Percentiles rank a stretch among this genome's conserved stretches.
Evolutionary conservation across 2,113 vertebrate species (phyloP).

Genomic region (Turdus rufiventris): DNA sequence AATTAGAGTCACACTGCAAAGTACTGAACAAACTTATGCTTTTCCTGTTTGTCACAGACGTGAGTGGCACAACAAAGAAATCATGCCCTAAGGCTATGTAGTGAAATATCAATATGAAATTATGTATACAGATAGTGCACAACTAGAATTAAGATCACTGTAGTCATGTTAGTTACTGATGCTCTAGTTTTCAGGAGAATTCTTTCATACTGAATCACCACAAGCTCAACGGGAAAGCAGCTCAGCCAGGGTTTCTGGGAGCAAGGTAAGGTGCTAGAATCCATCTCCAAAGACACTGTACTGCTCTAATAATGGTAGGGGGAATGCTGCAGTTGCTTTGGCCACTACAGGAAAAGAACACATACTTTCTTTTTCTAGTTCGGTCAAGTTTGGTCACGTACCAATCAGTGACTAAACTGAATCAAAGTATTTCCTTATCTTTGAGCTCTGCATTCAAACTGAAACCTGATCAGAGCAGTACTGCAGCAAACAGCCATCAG

Average conservation of each 20-base stretch:
- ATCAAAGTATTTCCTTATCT: too few relatives aligned
- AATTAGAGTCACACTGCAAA: not conserved
- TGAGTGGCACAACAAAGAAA: not conserved
- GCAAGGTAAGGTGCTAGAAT: not conserved
- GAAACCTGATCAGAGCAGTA: not conserved
- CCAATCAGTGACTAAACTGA: not conserved
- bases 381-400: not conserved
- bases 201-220: not conserved
- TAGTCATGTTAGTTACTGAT: not conserved
- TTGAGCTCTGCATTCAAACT: not conserved
- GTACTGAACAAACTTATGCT: not conserved
- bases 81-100: not conserved
- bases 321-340: not conserved
- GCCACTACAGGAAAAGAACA: not conserved
- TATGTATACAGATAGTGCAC: not conserved
- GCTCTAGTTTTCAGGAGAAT: not conserved
- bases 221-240: not conserved
- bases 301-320: not conserved
- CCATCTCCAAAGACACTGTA: not conserved
- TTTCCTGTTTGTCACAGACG: not conserved
- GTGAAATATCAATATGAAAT: not conserved
- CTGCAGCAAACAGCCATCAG: too few relatives aligned
- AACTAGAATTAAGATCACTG: not conserved
- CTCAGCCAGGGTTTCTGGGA: not conserved
- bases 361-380: not conserved